Conservation (phyloP, 1,140 invertebrate genomes). For the Drosophila burlai region DNA sequence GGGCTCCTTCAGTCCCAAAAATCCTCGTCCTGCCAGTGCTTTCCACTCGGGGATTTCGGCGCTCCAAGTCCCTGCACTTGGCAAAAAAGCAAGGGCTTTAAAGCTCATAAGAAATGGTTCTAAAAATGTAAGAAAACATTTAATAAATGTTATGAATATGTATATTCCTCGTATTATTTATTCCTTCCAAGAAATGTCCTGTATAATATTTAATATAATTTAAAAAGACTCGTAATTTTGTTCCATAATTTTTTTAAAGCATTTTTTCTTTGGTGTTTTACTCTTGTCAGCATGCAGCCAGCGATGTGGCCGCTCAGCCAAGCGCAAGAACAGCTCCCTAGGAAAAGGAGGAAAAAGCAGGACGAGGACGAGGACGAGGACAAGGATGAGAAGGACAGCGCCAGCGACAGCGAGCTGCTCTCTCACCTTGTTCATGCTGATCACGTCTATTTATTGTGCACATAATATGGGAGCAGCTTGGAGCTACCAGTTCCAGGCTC, state of each 20-base stretch:
- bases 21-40: slow-evolving; percentile 14
- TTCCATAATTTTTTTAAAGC: background rate
- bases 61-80: slow-evolving; percentile 29
- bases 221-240: background rate
- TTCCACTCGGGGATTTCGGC: slow-evolving; percentile 30
- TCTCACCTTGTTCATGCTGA: slow-evolving; percentile 77
- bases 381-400: slow-evolving; percentile 16
- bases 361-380: slow-evolving; percentile 34
- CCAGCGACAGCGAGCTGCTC: slow-evolving; percentile 47
- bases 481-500: slow-evolving; percentile 6
- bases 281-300: slow-evolving; percentile 70
- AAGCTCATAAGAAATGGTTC: background rate
- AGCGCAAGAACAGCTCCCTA: slow-evolving; percentile 68
- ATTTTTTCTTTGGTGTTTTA: slow-evolving; percentile 11
- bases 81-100: background rate
- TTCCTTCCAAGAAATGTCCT: background rate
- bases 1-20: slow-evolving; percentile 16
- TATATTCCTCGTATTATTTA: background rate
- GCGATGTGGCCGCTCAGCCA: slow-evolving; percentile 69
- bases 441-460: slow-evolving; percentile 85
- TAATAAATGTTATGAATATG: background rate
- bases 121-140: background rate
- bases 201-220: too few relatives aligned
- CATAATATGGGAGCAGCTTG: slow-evolving; percentile 83
- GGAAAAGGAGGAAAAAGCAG: slow-evolving; percentile 20